These are phyloP conservation scores for Elephas maximus DNA, from an alignment of 2,113 vertebrate species.

Conservation along the genomic window DNA sequence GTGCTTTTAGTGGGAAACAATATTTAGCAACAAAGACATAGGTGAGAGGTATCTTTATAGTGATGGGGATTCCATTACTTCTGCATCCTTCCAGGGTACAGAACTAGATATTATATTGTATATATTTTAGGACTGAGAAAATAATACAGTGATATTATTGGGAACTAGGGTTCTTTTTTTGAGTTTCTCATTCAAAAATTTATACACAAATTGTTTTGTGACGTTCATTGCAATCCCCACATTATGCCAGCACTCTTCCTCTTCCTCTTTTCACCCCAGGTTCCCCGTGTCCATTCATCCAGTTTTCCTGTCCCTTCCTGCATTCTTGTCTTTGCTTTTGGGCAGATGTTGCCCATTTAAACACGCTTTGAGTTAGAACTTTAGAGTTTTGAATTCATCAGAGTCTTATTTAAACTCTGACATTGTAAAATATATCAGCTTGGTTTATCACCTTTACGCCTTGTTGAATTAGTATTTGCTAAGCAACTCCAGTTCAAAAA, in stretches of 20 bases:
- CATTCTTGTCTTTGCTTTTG: too few relatives aligned
- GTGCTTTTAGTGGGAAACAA: not conserved
- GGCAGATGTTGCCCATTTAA: not conserved
- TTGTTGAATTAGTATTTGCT: slow-evolving; percentile 51
- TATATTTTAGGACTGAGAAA: not conserved
- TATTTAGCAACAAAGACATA: not conserved
- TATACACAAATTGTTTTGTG: too few relatives aligned
- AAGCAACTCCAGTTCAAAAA: not conserved
- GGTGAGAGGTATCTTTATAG: not conserved
- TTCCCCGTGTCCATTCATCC: too few relatives aligned
- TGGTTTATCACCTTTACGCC: not conserved
- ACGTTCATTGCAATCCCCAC: too few relatives aligned
- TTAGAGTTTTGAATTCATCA: slow-evolving; percentile 27
- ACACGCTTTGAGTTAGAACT: not conserved
- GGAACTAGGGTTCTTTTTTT: not conserved
- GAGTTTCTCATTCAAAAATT: too few relatives aligned
- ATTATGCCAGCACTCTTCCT: too few relatives aligned
- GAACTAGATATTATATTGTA: not conserved
- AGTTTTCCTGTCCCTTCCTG: too few relatives aligned
- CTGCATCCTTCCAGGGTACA: not conserved
- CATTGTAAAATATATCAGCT: not conserved
- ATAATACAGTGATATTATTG: not conserved
- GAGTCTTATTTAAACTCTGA: slow-evolving; percentile 42
- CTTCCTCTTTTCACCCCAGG: too few relatives aligned
- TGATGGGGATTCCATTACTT: not conserved